Base-by-base conservation (phyloP, 2,797 vertebrate genomes). In the Anolis apletophallus region DNA sequence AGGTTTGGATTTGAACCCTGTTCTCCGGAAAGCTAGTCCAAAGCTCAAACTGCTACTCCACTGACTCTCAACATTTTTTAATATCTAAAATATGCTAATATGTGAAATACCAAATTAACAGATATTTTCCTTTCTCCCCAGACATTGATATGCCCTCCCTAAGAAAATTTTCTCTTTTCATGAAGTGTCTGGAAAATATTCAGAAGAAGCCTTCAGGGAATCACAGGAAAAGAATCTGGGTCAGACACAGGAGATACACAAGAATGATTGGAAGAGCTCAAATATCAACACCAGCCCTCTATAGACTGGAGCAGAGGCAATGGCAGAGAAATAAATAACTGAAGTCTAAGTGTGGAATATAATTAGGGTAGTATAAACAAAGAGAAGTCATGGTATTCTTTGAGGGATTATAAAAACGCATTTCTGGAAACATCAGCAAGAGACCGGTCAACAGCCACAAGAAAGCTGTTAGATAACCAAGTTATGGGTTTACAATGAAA, bases 331-430 rank as follows among this genome's bases (percentile, higher is more conserved):
- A 61, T 17, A 23, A 61, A 61, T 11, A 71, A 40, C 59, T 80
- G 75, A 71, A 14, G 36, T 32, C 71, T 87, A 81, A 86, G 59
- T 34, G 0, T 0, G 69, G 52, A 88, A 73, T 79, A 83, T 89
- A 91, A 79, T 79, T 55, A 81, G 81, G 76, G 1, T 2, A 85
- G 80, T 81, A 74, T 54, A 69, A 87, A 77, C 23, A 69, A 3
- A 61, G 82, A 80, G 72, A 89, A 80, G 57, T 26, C 13, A 17
- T 46, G 36, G 2, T 50, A 1, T 80, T 90, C 76, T 1, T 0
- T 32, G 16, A 57, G 84, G 23, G 29, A 80, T 9, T 19, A 82
- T 13, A 81, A 71, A 91, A 90, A 11, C 80, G 77, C 0, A 0
- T 59, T 87, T 84, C 64, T 6, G 76, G 59, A 55, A 75, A n/a